Evolutionary conservation across 2,113 vertebrate species (phyloP), one percentile per base, ranked within the genome.

Genomic region (Hippocampus mohnikei): DNA sequence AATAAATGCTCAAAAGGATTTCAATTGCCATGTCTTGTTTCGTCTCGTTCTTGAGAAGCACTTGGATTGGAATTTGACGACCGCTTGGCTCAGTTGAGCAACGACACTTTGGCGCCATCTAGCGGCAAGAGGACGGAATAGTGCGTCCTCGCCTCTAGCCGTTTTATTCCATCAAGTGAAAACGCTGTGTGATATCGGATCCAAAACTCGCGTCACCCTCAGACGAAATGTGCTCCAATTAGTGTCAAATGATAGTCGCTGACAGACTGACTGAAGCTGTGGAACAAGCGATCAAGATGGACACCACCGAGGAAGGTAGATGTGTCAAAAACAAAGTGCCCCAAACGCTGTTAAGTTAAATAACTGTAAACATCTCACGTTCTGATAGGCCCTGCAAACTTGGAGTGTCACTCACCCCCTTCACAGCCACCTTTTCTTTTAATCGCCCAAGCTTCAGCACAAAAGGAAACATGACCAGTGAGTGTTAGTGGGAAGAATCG

Each of bases 241-340:
- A n/a, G 20, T 21, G 50, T 53, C 50, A 70, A 25, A 83, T 86
- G 89, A 77, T 18, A 66, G 60, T 52, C 18, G 50, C 1, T 53
- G 50, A 53, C 20, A 53, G 21, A n/a, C 50, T n/a, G 21, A 53
- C 50, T n/a, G 50, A 53, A 21, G 50, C 20, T n/a, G 50, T n/a
- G 65, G 73, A 76, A 52, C 73, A 53, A 63, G 37, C 67, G 73
- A 75, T 44, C 93, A 94, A 94, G 90, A 95, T 96, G 94, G 95
- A 96, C 91, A 93, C 93, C 84, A 90, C 92, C 0, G 94, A 95
- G 71, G 95, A 96, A 94, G 94, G 95, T 95, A 92, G 75, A 73
- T 84, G 23, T 66, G 12, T 66, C 72, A n/a, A 33, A 53, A 53
- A 21, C 0, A 48, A 53, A n/a, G 2, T n/a, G 21, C 48, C 20